Conservation (phyloP, 2,797 vertebrate genomes). For the Liparis tanakae region DNA sequence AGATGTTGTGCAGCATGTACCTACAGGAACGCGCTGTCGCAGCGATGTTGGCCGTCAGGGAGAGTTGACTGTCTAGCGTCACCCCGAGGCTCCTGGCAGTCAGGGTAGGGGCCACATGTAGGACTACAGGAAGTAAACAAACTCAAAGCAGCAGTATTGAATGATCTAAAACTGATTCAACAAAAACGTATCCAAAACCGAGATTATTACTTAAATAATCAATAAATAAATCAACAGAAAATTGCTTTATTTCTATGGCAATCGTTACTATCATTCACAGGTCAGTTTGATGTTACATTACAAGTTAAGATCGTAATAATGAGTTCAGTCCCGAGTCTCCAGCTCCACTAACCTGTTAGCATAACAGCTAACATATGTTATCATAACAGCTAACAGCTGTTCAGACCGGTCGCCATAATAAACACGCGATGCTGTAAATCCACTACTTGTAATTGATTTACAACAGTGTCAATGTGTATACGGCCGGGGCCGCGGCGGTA, state of each 20-base stretch:
- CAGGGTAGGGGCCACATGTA: no score
- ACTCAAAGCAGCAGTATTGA: neutral
- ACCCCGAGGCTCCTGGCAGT: no score
- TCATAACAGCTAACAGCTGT: conserved; percentile 20
- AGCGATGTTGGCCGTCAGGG: no score
- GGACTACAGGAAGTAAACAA: no score
- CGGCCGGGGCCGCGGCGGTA: rapidly evolving
- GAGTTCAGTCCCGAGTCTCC: neutral
- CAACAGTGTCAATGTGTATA: rapidly evolving
- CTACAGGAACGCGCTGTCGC: no score
- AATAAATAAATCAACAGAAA: neutral
- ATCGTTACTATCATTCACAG: neutral
- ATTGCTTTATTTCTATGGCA: neutral
- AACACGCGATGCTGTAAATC: rapidly evolving
- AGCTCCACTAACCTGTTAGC: conserved; percentile 38
- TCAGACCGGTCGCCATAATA: neutral
- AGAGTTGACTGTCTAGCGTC: no score
- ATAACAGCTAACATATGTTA: conserved; percentile 33
- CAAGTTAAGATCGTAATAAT: neutral
- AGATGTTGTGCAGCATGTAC: no score
- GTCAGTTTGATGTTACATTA: neutral
- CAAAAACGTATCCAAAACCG: neutral
- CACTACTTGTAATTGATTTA: rapidly evolving
- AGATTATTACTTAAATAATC: neutral
- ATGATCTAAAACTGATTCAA: neutral